These are phyloP conservation scores for Wasmannia auropunctata DNA, from an alignment of 1,140 invertebrate genomes.

Conservation along the genomic window DNA sequence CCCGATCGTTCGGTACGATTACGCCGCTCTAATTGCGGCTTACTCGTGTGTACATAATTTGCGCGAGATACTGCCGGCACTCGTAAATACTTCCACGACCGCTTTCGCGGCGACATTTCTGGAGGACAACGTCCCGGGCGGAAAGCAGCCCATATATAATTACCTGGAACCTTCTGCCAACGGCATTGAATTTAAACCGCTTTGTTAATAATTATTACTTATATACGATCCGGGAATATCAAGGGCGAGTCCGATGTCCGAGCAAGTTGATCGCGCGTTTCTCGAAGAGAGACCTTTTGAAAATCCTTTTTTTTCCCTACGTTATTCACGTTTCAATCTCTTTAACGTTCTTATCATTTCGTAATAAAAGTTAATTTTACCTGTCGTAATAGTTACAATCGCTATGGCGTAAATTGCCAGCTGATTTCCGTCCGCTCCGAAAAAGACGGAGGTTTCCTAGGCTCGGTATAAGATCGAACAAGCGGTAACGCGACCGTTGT, in stretches of 20 bases:
- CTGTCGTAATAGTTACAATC: conserved; percentile 6
- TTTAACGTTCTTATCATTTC: not conserved
- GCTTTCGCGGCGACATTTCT: conserved; percentile 12
- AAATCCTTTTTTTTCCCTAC: not conserved
- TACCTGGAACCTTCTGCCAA: conserved; percentile 29
- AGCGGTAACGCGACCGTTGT: not conserved
- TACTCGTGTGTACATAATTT: conserved; percentile 27
- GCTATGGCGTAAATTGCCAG: not conserved
- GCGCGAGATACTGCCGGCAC: conserved; percentile 30
- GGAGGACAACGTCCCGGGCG: not conserved
- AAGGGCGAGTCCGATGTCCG: not conserved
- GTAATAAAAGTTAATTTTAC: not conserved
- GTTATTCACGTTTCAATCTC: not conserved
- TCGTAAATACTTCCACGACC: conserved; percentile 34
- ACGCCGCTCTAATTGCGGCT: conserved; percentile 34
- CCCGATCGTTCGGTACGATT: conserved; percentile 46
- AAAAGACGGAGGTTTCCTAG: conserved; percentile 1
- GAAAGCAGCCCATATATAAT: conserved; percentile 12
- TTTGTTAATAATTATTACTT: conserved; percentile 40
- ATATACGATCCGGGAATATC: not conserved
- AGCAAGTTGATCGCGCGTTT: not conserved
- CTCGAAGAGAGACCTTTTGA: not conserved
- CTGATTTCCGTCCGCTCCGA: not conserved
- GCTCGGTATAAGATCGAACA: conserved; percentile 3
- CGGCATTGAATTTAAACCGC: conserved; percentile 8